Percentiles rank a stretch among this genome's conserved stretches.
phyloP scores from a whole-genome alignment of 1,140 invertebrate genomes.

The Drosophila kepulauana region DNA sequence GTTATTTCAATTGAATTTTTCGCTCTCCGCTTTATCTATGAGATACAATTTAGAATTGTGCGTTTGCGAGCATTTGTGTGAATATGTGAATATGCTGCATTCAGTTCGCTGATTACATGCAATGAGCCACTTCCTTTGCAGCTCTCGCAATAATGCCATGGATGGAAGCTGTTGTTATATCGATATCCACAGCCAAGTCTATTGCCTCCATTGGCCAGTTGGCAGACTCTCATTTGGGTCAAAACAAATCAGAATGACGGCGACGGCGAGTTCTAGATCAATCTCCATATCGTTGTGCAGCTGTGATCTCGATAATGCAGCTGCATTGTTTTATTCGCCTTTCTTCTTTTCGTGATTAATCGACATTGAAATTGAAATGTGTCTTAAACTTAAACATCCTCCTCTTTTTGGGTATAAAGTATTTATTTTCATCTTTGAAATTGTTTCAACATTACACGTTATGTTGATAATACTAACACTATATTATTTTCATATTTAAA shows the following conservation, averaged over 20 bases:
- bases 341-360: too few species aligned
- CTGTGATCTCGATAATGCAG: neutral
- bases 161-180: conserved; percentile 22
- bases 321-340: neutral
- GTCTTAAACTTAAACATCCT: too few species aligned
- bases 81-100: conserved; percentile 2
- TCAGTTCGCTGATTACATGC: conserved; percentile 65
- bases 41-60: conserved; percentile 64
- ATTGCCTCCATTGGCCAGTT: conserved; percentile 15
- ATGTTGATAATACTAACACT: too few species aligned
- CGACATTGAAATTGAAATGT: too few species aligned
- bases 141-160: conserved; percentile 23
- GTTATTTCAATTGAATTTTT: conserved; percentile 51
- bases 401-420: too few species aligned
- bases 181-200: conserved; percentile 3
- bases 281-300: neutral
- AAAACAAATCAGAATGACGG: conserved; percentile 22
- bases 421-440: too few species aligned
- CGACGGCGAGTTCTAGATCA: neutral
- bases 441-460: too few species aligned
- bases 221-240: conserved; percentile 49
- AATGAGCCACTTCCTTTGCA: conserved; percentile 75
- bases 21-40: conserved; percentile 48
- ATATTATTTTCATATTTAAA: too few species aligned
- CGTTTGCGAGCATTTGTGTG: too few species aligned